Conservation (phyloP, 2,888 invertebrate genomes). For the Oasisia sp. region DNA sequence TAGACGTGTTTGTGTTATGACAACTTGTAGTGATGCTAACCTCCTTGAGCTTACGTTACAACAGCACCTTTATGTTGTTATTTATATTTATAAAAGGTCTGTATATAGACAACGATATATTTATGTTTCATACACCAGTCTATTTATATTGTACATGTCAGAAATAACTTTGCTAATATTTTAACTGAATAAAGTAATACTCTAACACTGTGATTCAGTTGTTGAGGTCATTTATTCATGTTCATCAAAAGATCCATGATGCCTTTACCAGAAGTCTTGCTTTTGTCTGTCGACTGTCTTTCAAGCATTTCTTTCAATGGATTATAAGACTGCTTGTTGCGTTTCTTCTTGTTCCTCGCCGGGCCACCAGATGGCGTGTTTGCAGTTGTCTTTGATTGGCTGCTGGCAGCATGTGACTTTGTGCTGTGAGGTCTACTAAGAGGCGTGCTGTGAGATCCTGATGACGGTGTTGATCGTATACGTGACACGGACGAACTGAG, state of each 20-base stretch:
- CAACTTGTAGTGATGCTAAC: background rate
- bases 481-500: background rate
- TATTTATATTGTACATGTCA: slow-evolving; percentile 5
- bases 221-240: background rate
- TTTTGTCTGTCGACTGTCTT: background rate
- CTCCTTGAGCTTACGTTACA: background rate
- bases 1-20: background rate
- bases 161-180: background rate
- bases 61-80: background rate
- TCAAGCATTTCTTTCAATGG: slow-evolving; percentile 3
- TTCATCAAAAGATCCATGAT: background rate
- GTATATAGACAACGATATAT: background rate
- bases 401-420: background rate
- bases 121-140: background rate
- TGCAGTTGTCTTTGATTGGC: background rate
- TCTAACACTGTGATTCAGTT: background rate
- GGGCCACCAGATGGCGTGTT: background rate
- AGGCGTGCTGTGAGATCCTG: background rate
- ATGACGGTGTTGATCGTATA: background rate
- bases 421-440: background rate
- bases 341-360: background rate
- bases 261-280: background rate
- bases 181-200: background rate
- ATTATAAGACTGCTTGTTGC: background rate
- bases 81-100: background rate